Evolutionary conservation across 1,140 invertebrate species (phyloP).

Genomic region (Rhopalosiphum maidis): DNA sequence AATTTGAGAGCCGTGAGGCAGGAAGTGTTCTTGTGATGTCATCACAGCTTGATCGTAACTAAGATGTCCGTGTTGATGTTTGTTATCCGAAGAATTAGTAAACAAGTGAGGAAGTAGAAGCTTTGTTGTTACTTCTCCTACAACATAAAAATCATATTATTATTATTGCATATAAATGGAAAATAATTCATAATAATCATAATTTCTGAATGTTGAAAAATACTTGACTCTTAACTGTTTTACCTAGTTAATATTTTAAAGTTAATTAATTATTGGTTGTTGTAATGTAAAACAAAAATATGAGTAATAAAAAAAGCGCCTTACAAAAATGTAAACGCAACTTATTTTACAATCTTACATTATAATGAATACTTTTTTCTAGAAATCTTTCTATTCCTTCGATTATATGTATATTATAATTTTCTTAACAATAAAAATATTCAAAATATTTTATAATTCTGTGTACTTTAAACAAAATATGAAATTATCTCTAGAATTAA

Average conservation of each 20-base stretch:
- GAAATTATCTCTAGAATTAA: background rate
- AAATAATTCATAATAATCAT: background rate
- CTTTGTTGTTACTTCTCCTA: constrained; percentile 35
- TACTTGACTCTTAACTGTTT: background rate
- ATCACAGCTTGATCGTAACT: background rate
- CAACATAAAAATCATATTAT: background rate
- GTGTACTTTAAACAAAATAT: background rate
- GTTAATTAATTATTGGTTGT: background rate
- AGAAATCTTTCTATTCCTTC: background rate
- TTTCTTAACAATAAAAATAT: background rate
- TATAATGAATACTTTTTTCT: background rate
- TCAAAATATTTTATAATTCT: background rate
- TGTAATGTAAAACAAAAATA: background rate
- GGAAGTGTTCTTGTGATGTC: constrained; percentile 34
- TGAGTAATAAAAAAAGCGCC: background rate
- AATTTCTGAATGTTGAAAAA: background rate
- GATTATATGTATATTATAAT: background rate
- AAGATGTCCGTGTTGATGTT: constrained; percentile 45
- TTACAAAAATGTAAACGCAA: background rate
- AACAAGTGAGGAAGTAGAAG: constrained; percentile 36
- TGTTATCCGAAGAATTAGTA: background rate
- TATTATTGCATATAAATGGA: background rate
- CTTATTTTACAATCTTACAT: background rate
- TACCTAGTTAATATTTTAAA: background rate
- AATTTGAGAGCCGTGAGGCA: constrained; percentile 35